phyloP scores from a whole-genome alignment of 1,140 invertebrate species.

The Apis cerana region DNA sequence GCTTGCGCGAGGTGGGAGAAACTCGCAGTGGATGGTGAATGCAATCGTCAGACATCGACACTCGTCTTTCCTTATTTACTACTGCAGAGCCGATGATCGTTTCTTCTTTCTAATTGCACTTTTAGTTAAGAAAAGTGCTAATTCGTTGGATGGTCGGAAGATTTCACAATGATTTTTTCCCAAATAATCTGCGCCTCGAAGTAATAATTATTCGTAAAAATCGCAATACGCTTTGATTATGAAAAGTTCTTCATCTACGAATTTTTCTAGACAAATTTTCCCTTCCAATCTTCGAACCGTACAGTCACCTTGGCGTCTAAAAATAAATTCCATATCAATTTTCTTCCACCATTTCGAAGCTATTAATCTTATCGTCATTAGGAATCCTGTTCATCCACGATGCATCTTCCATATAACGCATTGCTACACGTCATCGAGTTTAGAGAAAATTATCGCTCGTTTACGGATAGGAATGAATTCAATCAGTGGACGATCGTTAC shows the following conservation, averaged over 20 bases:
- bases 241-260: too few relatives aligned
- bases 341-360: not conserved
- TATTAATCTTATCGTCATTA: not conserved
- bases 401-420: not conserved
- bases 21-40: constrained; percentile 52
- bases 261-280: too few relatives aligned
- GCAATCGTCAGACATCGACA: constrained; percentile 60
- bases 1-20: constrained; percentile 53
- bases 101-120: too few relatives aligned
- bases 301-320: not conserved
- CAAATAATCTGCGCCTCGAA: too few relatives aligned
- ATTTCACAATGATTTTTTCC: too few relatives aligned
- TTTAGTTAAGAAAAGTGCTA: too few relatives aligned
- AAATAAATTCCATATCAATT: not conserved
- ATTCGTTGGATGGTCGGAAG: too few relatives aligned
- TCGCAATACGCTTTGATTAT: too few relatives aligned
- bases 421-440: not conserved
- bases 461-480: not conserved
- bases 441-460: not conserved
- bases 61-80: constrained; percentile 43
- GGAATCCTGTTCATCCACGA: not conserved
- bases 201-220: too few relatives aligned
- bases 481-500: not conserved
- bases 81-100: not conserved
- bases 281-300: not conserved